These are phyloP conservation scores for Ophion slaviceki DNA, from an alignment of 2,888 invertebrate genomes.

Conservation along the genomic window DNA sequence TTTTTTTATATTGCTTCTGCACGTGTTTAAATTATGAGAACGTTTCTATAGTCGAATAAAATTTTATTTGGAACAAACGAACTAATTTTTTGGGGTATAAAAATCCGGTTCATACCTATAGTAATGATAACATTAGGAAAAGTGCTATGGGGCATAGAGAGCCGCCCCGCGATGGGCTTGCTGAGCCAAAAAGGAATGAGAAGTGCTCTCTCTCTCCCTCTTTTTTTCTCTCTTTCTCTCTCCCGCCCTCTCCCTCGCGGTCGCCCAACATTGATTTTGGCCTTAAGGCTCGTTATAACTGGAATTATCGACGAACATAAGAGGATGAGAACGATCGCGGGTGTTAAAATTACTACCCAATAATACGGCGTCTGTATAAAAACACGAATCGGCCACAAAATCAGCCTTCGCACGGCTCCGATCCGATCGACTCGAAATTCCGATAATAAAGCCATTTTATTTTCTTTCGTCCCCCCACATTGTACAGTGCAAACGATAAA, in stretches of 20 bases:
- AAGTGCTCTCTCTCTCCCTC: too few species aligned
- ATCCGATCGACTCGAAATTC: constrained; percentile 43
- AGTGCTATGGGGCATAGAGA: neutral
- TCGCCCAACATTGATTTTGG: constrained; percentile 67
- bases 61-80: neutral
- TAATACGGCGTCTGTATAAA: constrained; percentile 22
- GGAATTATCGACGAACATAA: constrained; percentile 65
- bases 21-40: neutral
- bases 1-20: neutral
- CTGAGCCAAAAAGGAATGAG: constrained; percentile 10
- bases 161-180: neutral
- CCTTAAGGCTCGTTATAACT: constrained; percentile 64
- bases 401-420: constrained; percentile 41
- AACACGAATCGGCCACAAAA: constrained; percentile 27
- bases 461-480: neutral
- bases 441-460: constrained; percentile 66
- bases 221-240: neutral
- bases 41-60: neutral
- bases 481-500: constrained; percentile 19
- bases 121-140: neutral
- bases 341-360: constrained; percentile 73
- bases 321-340: constrained; percentile 47
- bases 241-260: too few species aligned
- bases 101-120: neutral
- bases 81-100: neutral